A percentile compares a stretch with the other conserved stretches of the same genome.
These are phyloP conservation scores for Odontomachus brunneus DNA, from an alignment of 1,140 invertebrate species.

Conservation along the genomic window DNA sequence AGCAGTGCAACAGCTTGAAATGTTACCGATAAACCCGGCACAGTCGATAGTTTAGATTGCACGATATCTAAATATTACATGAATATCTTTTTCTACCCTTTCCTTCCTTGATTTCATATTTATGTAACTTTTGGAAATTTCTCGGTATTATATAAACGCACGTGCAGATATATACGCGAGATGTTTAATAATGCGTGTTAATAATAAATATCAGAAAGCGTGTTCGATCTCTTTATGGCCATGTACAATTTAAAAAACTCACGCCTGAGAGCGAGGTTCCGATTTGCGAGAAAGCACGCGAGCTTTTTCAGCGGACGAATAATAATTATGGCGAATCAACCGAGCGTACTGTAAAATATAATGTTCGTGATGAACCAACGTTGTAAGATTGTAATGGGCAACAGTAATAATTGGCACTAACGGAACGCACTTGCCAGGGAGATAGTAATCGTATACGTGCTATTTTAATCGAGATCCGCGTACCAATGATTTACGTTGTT, in stretches of 20 bases:
- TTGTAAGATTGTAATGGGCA: conserved; percentile 43
- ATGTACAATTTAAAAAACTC: not conserved
- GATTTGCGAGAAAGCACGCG: conserved; percentile 27
- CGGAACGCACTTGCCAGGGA: conserved; percentile 28
- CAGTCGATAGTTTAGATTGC: too few relatives aligned
- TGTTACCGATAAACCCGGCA: too few relatives aligned
- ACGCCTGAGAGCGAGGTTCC: not conserved
- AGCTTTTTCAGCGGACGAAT: conserved; percentile 32
- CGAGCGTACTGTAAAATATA: conserved; percentile 56
- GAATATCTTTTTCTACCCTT: too few relatives aligned
- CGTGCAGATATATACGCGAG: not conserved
- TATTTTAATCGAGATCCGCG: conserved; percentile 51
- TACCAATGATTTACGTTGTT: conserved; percentile 53
- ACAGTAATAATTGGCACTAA: conserved; percentile 49
- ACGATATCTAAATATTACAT: not conserved
- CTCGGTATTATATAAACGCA: not conserved
- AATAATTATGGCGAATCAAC: conserved; percentile 59
- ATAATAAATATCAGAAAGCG: not conserved
- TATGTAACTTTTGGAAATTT: too few relatives aligned
- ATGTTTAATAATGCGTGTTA: not conserved
- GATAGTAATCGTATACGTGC: conserved; percentile 50
- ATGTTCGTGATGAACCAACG: conserved; percentile 43
- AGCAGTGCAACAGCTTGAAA: conserved; percentile 5
- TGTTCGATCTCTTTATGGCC: not conserved
- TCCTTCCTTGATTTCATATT: too few relatives aligned